phyloP scores from a whole-genome alignment of 2,888 invertebrate genomes.

The Drymonia ruficornis region DNA sequence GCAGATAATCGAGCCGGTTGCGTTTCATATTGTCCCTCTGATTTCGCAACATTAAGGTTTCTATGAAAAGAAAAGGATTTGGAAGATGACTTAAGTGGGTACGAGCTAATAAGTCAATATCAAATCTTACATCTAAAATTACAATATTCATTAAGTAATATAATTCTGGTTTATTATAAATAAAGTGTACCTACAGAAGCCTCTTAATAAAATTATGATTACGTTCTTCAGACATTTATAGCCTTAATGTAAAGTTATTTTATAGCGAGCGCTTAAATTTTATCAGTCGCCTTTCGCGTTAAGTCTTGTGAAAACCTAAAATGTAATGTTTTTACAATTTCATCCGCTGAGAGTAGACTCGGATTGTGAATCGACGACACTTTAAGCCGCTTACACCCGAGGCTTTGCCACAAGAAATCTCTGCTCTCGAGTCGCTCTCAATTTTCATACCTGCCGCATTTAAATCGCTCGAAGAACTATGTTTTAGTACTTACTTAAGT shows the following conservation, averaged over 20 bases:
- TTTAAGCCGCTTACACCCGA: slow-evolving; percentile 50
- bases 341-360: slow-evolving; percentile 33
- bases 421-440: slow-evolving; percentile 27
- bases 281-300: neutral
- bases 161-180: neutral
- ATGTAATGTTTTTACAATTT: slow-evolving; percentile 39
- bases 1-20: too few species aligned
- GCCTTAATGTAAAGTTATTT: neutral
- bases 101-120: too few species aligned
- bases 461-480: slow-evolving; percentile 23
- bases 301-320: slow-evolving; percentile 10
- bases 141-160: neutral
- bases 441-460: slow-evolving; percentile 43
- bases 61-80: too few species aligned
- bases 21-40: too few species aligned
- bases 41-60: too few species aligned
- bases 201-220: neutral
- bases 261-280: neutral
- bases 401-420: slow-evolving; percentile 36
- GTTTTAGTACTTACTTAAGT: neutral
- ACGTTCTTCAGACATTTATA: neutral
- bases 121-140: too few species aligned
- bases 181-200: neutral
- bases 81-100: too few species aligned
- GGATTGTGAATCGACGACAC: slow-evolving; percentile 36